These are phyloP conservation scores for Nipponacmea schrenckii DNA, from an alignment of 2,888 invertebrate species.

Conservation along the genomic window DNA sequence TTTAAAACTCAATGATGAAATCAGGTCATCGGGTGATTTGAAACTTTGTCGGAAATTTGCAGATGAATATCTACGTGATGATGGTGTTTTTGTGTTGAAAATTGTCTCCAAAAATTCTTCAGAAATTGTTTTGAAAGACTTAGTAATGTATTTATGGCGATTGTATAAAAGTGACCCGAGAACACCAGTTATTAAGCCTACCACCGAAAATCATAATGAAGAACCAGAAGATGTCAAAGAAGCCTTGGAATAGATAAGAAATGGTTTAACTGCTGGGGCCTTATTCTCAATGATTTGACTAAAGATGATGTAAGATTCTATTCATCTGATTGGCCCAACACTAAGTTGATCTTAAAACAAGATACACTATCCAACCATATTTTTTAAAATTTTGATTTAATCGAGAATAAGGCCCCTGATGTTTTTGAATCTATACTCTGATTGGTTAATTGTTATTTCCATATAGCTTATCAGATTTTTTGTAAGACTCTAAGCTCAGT, in stretches of 20 bases:
- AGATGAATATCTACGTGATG: conserved; percentile 53
- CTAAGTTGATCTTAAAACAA: no score
- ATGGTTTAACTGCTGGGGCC: no score
- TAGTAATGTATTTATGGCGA: conserved; percentile 50
- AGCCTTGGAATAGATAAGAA: not conserved
- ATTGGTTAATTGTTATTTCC: no score
- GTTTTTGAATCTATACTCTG: no score
- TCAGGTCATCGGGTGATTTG: conserved; percentile 48
- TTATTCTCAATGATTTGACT: no score
- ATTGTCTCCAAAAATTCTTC: conserved; percentile 54
- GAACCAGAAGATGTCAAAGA: not conserved
- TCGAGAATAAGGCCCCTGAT: no score
- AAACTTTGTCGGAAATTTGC: conserved; percentile 52
- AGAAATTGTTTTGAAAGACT: conserved; percentile 53
- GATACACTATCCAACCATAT: no score
- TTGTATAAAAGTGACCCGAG: conserved; percentile 24
- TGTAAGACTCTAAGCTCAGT: no score
- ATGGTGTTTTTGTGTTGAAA: conserved; percentile 55
- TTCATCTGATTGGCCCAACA: no score
- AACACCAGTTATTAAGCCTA: not conserved
- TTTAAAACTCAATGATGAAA: conserved; percentile 48
- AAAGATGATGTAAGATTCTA: no score
- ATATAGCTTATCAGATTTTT: no score
- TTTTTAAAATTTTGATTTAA: no score
- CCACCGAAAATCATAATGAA: not conserved